These are phyloP conservation scores for Athalia rosae DNA, from an alignment of 2,888 invertebrate species.

Conservation along the genomic window DNA sequence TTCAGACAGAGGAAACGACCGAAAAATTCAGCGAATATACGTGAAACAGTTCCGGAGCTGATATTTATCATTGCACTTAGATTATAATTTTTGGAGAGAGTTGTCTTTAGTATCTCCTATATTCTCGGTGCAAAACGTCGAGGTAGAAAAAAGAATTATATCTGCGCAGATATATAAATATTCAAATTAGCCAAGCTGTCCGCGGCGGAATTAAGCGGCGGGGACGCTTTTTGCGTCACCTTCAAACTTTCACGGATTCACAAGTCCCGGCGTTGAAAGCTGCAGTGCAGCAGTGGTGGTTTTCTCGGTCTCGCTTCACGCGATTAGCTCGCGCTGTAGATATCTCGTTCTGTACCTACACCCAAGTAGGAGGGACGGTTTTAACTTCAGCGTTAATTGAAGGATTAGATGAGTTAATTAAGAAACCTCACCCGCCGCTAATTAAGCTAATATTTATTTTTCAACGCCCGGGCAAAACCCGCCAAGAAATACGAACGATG, in stretches of 20 bases:
- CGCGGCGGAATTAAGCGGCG: neutral
- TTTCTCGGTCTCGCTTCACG: too few species aligned
- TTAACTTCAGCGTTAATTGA: conserved; percentile 55
- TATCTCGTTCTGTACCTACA: neutral
- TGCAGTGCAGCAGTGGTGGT: neutral
- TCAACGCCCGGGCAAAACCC: neutral
- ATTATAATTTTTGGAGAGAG: too few species aligned
- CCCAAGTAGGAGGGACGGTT: neutral
- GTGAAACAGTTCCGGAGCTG: neutral
- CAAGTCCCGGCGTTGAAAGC: conserved; percentile 45
- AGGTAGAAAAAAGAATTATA: too few species aligned
- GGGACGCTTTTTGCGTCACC: conserved; percentile 19
- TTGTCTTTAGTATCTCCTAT: too few species aligned
- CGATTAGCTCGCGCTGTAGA: too few species aligned
- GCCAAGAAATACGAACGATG: too few species aligned
- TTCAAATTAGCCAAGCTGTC: conserved; percentile 11
- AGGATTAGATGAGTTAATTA: conserved; percentile 61
- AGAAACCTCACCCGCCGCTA: conserved; percentile 53
- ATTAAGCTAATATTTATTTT: conserved; percentile 49
- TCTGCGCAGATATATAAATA: neutral
- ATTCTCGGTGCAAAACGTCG: too few species aligned
- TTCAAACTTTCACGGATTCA: conserved; percentile 43
- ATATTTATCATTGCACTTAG: too few species aligned
- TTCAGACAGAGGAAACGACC: neutral
- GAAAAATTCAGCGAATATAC: neutral